phyloP scores from a whole-genome alignment of 30 jellyfish, hydroid and myxozoan species.

The Rhopilema esculentum region DNA sequence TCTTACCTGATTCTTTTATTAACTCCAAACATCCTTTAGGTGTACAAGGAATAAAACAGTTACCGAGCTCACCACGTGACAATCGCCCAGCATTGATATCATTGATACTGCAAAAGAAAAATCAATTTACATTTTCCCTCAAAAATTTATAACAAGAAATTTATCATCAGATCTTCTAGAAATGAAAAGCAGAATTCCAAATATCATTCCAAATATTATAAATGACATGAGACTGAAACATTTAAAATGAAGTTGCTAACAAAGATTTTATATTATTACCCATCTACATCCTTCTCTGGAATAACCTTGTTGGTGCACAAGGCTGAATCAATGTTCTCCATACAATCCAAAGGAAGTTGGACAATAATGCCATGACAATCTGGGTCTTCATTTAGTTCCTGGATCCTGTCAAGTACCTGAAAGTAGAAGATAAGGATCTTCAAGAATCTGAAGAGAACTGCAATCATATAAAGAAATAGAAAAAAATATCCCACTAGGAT shows the following conservation, averaged over 20 bases:
- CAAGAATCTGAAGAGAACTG: neutral
- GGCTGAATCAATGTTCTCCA: constrained; percentile 81
- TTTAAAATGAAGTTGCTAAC: neutral
- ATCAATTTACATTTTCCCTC: no score
- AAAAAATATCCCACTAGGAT: no score
- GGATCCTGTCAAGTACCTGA: constrained; percentile 77
- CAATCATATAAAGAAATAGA: no score
- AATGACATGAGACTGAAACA: no score
- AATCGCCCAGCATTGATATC: constrained; percentile 98
- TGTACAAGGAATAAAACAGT: constrained; percentile 96
- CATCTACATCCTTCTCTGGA: constrained; percentile 96
- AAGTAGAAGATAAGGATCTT: neutral
- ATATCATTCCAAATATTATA: no score
- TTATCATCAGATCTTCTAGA: no score
- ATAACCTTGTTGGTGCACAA: constrained; percentile 87
- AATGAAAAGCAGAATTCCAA: no score
- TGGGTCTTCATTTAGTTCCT: constrained; percentile 87
- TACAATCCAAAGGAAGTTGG: constrained; percentile 95
- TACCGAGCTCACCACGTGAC: constrained; percentile 90
- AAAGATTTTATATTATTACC: constrained; percentile 44
- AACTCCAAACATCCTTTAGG: constrained; percentile 97
- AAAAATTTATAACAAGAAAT: no score
- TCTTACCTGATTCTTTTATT: constrained; percentile 81
- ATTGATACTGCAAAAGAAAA: constrained; percentile 68
- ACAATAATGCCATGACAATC: constrained; percentile 93